Conservation (phyloP, 1,140 invertebrate species). For the Drosophila littoralis region DNA sequence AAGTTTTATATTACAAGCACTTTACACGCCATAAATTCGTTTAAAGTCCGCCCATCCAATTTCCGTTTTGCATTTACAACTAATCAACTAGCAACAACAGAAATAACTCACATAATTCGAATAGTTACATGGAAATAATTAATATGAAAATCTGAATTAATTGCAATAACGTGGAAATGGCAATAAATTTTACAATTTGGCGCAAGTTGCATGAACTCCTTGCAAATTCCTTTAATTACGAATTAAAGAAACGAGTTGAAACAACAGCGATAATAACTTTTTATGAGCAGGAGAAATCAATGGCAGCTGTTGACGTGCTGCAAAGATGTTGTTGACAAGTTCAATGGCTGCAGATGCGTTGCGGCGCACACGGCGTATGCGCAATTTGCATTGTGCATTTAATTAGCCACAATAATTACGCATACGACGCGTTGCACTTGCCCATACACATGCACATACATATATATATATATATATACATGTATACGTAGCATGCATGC, state of each 20-base stretch:
- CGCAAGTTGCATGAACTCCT: slow-evolving; percentile 22
- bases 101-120: slow-evolving; percentile 16
- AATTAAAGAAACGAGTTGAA: background rate
- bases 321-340: slow-evolving; percentile 61
- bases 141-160: slow-evolving; percentile 44
- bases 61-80: slow-evolving; percentile 8
- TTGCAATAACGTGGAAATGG: slow-evolving; percentile 25
- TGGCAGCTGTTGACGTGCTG: slow-evolving; percentile 38
- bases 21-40: too few relatives aligned
- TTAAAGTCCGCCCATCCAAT: background rate
- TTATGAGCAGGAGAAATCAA: background rate
- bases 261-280: background rate
- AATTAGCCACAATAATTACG: slow-evolving; percentile 70
- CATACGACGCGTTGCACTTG: slow-evolving; percentile 52
- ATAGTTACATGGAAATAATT: slow-evolving; percentile 50
- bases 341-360: slow-evolving; percentile 58
- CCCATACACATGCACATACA: too few relatives aligned
- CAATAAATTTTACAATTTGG: slow-evolving; percentile 18
- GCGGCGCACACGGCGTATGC: slow-evolving; percentile 33
- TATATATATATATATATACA: background rate
- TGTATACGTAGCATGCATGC: slow-evolving; percentile 23
- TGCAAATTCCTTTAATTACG: slow-evolving; percentile 49
- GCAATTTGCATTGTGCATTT: slow-evolving; percentile 65
- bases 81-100: slow-evolving; percentile 21
- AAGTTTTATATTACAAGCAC: too few relatives aligned